Base-by-base conservation (phyloP, 2,113 vertebrate genomes). In the Antechinus flavipes region DNA sequence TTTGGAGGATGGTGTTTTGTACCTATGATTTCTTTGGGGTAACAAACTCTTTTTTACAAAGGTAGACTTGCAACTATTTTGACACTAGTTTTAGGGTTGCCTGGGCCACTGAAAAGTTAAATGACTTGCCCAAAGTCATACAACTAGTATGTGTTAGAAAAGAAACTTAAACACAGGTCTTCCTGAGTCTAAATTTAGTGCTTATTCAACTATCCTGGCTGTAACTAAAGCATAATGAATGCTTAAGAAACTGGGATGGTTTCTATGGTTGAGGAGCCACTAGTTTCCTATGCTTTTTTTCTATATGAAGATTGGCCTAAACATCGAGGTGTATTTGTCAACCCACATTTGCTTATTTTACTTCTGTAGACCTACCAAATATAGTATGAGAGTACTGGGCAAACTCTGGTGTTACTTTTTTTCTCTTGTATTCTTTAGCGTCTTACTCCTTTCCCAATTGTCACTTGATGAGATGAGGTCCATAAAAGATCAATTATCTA, bases 281-380 rank as follows among this genome's bases (percentile, higher is more conserved):
- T 76, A 14, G 61, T 68, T 68, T 68, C 30, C 58, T 14, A 35
- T 68, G 58, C 2, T 2, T 30, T n/a, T 68, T 76, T 76, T 76
- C 35, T 16, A 19, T 76, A 19, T 76, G 61, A 35, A 68, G 35
- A 68, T 12, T n/a, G 61, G 61, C 12, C 35, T 16, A 76, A 35
- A 76, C 35, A n/a, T 19, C 2, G 12, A 76, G 61, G 61, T 76
- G 14, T n/a, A 76, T 68, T 35, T 68, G 35, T 68, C 58, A 68
- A 68, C 58, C 56, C 94, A 95, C 16, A 58, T 23, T 89, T 61
- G 9, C 94, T 97, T 49, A 92, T 35, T 91, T 93, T 93, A 91
- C 49, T 92, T 12, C 9, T 47, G 0, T 54, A 94, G 96, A 96
- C 49, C 30, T 52, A 96, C 89, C 25, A 92, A 92, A n/a, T 61